Conservation (phyloP, 2,113 vertebrate genomes). For the Riparia riparia region DNA sequence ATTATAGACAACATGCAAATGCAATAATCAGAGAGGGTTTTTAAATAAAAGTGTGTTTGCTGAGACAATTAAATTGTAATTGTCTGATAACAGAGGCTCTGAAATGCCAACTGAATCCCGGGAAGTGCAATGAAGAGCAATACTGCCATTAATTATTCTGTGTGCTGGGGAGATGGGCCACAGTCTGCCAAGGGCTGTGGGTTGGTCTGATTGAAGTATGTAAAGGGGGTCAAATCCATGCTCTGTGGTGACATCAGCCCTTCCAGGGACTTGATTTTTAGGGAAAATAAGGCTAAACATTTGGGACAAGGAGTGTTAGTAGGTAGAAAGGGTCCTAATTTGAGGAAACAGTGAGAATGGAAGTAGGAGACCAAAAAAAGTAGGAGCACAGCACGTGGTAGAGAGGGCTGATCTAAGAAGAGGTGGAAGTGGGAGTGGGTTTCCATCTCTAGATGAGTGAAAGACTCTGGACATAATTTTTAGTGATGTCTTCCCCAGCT, state of each 20-base stretch:
- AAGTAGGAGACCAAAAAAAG: neutral
- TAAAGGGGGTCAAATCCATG: neutral
- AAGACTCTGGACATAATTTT: neutral
- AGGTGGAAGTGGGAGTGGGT: neutral
- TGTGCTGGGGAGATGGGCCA: neutral
- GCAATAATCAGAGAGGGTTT: neutral
- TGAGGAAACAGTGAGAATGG: neutral
- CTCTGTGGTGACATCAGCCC: neutral
- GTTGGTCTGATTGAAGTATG: neutral
- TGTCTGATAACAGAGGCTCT: neutral
- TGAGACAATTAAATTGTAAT: neutral
- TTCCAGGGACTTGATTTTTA: neutral
- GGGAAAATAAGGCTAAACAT: neutral
- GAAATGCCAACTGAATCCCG: neutral
- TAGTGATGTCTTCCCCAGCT: neutral
- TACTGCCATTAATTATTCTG: neutral
- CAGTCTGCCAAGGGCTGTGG: neutral
- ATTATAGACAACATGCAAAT: neutral
- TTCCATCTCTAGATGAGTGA: neutral
- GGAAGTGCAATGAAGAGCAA: neutral
- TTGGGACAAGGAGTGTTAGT: neutral
- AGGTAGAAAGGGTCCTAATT: neutral
- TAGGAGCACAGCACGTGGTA: rapidly evolving
- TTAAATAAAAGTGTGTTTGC: neutral
- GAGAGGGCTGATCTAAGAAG: neutral